Percentiles rank a stretch among this genome's conserved stretches.
phyloP scores from a whole-genome alignment of 1,140 invertebrate genomes.

The Brachionus asplanchnoidis region DNA sequence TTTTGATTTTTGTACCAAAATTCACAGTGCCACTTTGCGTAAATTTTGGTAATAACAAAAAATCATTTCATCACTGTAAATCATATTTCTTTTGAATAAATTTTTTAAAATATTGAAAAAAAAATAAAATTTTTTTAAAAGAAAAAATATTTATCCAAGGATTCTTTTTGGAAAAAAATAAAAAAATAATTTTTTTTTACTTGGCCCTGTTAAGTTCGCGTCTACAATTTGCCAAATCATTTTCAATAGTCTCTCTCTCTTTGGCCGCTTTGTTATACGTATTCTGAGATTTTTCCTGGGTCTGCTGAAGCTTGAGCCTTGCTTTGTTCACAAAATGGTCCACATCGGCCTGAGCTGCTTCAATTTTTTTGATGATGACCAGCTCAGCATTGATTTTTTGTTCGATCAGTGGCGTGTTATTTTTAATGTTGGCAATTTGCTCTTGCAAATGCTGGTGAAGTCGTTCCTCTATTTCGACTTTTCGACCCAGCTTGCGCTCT shows the following conservation, averaged over 20 bases:
- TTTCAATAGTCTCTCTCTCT: conserved; percentile 16
- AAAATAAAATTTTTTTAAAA: too few relatives aligned
- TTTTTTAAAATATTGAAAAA: too few relatives aligned
- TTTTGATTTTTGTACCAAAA: too few relatives aligned
- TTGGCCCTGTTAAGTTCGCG: conserved; percentile 23
- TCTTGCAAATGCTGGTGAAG: background rate
- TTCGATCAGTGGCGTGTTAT: background rate
- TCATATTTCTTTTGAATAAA: too few relatives aligned
- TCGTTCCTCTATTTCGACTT: conserved; percentile 7
- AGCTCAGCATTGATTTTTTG: conserved; percentile 18
- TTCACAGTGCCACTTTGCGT: too few relatives aligned
- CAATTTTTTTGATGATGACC: background rate
- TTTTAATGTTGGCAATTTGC: background rate
- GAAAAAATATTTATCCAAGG: too few relatives aligned
- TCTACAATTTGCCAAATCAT: background rate
- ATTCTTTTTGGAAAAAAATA: too few relatives aligned
- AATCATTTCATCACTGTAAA: too few relatives aligned
- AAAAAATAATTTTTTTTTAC: background rate
- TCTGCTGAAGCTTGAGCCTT: background rate
- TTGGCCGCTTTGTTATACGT: background rate
- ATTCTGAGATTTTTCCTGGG: background rate
- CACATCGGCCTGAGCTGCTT: background rate
- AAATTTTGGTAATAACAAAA: too few relatives aligned
- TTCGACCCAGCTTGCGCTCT: background rate
- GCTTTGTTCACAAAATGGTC: conserved; percentile 13